A percentile compares a stretch with the other conserved stretches of the same genome.
Evolutionary conservation across 2,888 invertebrate species (phyloP).

Genomic region (Yponomeuta sedellus): DNA sequence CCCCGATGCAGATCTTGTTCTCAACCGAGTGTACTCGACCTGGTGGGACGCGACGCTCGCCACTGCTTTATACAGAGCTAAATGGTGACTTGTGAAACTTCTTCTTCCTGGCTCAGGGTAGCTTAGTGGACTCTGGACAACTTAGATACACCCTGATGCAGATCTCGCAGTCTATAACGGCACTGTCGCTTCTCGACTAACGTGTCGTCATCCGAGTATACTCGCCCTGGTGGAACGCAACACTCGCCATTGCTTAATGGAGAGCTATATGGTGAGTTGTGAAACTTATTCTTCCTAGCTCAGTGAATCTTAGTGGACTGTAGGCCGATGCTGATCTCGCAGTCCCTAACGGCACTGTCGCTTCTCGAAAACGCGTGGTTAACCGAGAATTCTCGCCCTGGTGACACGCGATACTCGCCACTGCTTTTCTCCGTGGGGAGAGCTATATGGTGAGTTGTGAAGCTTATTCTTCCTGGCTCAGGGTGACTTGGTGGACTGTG

Average conservation of each 20-base stretch:
- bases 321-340: too few species aligned
- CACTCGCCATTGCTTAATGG: conserved; percentile 76
- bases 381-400: too few species aligned
- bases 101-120: conserved; percentile 12
- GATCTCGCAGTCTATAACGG: too few species aligned
- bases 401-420: too few species aligned
- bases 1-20: too few species aligned
- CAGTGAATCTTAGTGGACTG: conserved; percentile 1
- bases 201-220: conserved; percentile 86
- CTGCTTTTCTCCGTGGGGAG: conserved; percentile 81
- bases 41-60: too few species aligned
- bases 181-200: too few species aligned
- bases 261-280: conserved; percentile 79
- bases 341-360: too few species aligned
- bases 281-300: background rate
- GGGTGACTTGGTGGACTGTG: conserved; percentile 12
- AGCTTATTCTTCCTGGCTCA: background rate
- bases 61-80: conserved; percentile 80
- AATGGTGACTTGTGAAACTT: conserved; percentile 68
- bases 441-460: conserved; percentile 76
- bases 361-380: too few species aligned
- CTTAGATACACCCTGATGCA: too few species aligned
- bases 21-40: too few species aligned
- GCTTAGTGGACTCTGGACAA: too few species aligned
- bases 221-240: conserved; percentile 76